Base-by-base conservation (phyloP, 1,140 invertebrate genomes). In the Papilio aristodemus region DNA sequence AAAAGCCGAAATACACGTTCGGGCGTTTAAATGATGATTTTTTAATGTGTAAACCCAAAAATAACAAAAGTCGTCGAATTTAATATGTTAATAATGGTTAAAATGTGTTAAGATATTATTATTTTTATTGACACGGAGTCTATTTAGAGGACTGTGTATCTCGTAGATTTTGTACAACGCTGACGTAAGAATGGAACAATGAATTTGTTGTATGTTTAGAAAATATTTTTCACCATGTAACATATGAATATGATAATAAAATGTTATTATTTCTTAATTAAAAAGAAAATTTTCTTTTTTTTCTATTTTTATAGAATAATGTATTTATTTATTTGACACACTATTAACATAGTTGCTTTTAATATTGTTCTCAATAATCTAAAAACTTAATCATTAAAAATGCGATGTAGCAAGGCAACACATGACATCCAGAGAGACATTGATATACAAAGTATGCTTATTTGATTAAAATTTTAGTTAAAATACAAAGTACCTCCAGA, bases 261-360 rank as follows among this genome's bases (percentile, higher is more conserved):
- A 66, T 66, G 63, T 66, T 66, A 66, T 36, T 43, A 50, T 66
- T 66, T 66, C 63, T 36, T 32, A 50, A 66, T 66, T 50, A 66
- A 66, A 66, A 17, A n/a, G 25, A 50, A 27, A 14, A 36, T 66
- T 50, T 46, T 37, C 1, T 32, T 66, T 50, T 32, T 36, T 46
- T 64, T 59, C 37, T 37, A 17, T 59, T 43, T 25, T 32, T 39
- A 13, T 58, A 58, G 36, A 19, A 64, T 27, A 0, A 19, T 17
- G 11, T 22, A 25, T 38, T 2, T n/a, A 22, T 13, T 4, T 4
- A 63, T 46, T 17, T n/a, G n/a, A 32, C 27, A 32, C 27, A 3
- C 6, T 32, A 32, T 32, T 32, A 6, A 32, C 6, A 32, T 32
- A 32, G 6, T 6, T 32, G 27, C 27, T 3, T 32, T 32, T 32